Conservation (phyloP, 2,888 invertebrate species). For the Lepidochrysops patricia region DNA sequence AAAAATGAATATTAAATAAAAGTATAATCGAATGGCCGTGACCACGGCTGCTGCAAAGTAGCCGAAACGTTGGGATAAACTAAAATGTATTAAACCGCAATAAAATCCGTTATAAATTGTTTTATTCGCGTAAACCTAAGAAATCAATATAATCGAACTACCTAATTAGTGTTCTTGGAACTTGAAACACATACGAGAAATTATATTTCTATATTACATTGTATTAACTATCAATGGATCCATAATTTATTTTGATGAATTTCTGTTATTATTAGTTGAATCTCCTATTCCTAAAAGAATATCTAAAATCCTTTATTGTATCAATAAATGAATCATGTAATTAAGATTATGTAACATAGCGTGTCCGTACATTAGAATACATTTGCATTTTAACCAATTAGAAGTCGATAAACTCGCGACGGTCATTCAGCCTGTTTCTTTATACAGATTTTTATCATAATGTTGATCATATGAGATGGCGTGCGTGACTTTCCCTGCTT, state of each 20-base stretch:
- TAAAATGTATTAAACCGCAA: too few species aligned
- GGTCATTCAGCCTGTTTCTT: slow-evolving; percentile 9
- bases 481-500: slow-evolving; percentile 14
- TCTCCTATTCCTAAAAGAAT: too few species aligned
- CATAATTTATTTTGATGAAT: not conserved
- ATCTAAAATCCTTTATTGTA: not conserved
- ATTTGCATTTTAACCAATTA: not conserved
- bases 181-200: too few species aligned
- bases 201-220: too few species aligned
- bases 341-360: not conserved
- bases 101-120: too few species aligned
- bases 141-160: too few species aligned
- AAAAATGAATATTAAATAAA: not conserved
- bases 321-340: not conserved
- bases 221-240: not conserved
- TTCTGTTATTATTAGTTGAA: not conserved
- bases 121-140: too few species aligned
- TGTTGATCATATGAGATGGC: slow-evolving; percentile 9
- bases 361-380: not conserved
- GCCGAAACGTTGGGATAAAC: too few species aligned
- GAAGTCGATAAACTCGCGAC: slow-evolving; percentile 12
- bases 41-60: too few species aligned
- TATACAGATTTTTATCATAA: slow-evolving; percentile 10
- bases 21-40: too few species aligned
- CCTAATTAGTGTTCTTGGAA: too few species aligned